phyloP scores from a whole-genome alignment of 1,140 invertebrate genomes.

The Euura lappo region DNA sequence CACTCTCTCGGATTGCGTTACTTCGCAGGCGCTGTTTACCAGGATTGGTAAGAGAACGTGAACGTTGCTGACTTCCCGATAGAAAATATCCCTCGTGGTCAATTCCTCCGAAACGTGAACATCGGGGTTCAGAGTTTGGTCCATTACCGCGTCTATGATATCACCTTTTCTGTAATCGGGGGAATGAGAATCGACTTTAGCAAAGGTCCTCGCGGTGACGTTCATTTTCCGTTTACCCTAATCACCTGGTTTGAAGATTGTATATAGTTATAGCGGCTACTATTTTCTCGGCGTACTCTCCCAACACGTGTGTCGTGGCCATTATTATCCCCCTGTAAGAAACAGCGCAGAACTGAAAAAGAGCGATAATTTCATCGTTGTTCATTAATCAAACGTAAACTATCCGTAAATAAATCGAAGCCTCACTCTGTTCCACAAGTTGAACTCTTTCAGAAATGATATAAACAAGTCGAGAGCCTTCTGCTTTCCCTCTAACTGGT shows the following conservation, averaged over 20 bases:
- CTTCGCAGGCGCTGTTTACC: constrained; percentile 59
- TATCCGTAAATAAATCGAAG: constrained; percentile 8
- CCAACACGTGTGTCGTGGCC: constrained; percentile 71
- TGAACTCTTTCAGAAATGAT: constrained; percentile 77
- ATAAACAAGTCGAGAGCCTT: constrained; percentile 77
- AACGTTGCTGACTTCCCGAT: constrained; percentile 68
- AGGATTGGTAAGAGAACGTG: constrained; percentile 64
- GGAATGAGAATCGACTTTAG: constrained; percentile 13
- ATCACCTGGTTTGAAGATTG: constrained; percentile 68
- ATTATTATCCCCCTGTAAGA: constrained; percentile 65
- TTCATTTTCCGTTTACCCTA: too few relatives aligned
- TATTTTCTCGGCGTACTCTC: constrained; percentile 78
- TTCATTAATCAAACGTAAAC: background rate
- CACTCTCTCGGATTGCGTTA: constrained; percentile 63
- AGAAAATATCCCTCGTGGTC: constrained; percentile 75
- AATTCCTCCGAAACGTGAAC: constrained; percentile 59
- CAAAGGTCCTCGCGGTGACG: too few relatives aligned
- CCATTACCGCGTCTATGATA: constrained; percentile 67
- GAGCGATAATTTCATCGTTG: constrained; percentile 14
- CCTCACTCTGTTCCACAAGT: constrained; percentile 75
- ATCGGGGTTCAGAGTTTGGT: constrained; percentile 60
- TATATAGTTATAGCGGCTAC: constrained; percentile 75
- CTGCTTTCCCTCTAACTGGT: constrained; percentile 87
- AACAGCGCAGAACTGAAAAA: constrained; percentile 63
- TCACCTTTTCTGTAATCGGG: constrained; percentile 40